phyloP scores from a whole-genome alignment of 2,113 vertebrate species.

The Gavialis gangeticus region DNA sequence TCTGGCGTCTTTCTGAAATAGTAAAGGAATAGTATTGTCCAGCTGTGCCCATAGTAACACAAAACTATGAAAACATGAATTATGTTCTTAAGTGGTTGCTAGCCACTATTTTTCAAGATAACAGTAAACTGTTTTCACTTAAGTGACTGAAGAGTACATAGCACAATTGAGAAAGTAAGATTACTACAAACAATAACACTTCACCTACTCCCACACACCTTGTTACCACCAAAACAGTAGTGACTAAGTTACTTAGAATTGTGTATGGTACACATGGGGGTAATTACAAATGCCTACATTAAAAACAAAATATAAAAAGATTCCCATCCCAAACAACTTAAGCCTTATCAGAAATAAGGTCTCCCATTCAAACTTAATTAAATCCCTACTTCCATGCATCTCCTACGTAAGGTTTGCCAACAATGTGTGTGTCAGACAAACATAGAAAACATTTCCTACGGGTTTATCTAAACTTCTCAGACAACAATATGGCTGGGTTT shows the following conservation, averaged over 20 bases:
- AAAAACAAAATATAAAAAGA: neutral
- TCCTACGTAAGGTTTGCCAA: neutral
- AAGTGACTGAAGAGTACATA: neutral
- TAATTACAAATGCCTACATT: neutral
- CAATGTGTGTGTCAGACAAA: too few species aligned
- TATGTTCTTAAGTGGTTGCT: neutral
- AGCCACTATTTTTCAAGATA: neutral
- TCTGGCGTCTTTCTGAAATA: neutral
- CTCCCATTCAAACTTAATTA: neutral
- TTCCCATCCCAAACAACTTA: neutral
- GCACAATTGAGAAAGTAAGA: neutral
- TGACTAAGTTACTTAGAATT: neutral
- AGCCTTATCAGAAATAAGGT: neutral
- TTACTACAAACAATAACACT: neutral
- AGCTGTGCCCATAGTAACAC: neutral
- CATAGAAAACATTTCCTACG: too few species aligned
- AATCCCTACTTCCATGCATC: neutral
- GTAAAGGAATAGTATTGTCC: neutral
- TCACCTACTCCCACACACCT: neutral
- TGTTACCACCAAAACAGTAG: neutral
- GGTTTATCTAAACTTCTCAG: too few species aligned
- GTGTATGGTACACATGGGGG: neutral
- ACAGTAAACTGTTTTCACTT: neutral
- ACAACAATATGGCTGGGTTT: too few species aligned
- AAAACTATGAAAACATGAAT: neutral